Percentiles rank a stretch among this genome's conserved stretches.
phyloP scores from a whole-genome alignment of 2,113 vertebrate genomes.

The Pygathrix nemaeus region DNA sequence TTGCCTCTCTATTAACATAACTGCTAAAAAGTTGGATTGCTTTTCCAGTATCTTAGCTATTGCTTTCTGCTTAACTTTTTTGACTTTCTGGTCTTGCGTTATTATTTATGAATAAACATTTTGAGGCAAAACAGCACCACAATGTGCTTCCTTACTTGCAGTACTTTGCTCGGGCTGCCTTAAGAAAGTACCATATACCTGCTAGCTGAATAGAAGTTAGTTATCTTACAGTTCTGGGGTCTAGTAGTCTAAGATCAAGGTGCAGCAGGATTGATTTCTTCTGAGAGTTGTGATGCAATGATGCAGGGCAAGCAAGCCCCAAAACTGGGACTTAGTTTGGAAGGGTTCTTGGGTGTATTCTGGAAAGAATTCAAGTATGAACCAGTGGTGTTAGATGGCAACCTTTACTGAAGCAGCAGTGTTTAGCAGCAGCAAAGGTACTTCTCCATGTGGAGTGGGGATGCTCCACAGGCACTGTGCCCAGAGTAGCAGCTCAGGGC shows the following conservation, averaged over 20 bases:
- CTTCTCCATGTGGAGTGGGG: too few species aligned
- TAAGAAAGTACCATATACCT: not conserved
- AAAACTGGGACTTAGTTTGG: too few species aligned
- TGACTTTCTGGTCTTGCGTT: not conserved
- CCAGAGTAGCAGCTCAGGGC: too few species aligned
- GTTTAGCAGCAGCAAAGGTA: too few species aligned
- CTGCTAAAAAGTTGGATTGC: not conserved
- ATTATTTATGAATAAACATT: not conserved
- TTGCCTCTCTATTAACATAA: not conserved
- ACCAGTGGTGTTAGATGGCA: too few species aligned
- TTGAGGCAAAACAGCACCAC: not conserved
- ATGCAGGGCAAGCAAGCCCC: too few species aligned
- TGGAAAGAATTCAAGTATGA: too few species aligned
- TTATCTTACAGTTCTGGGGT: not conserved
- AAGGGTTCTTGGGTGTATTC: too few species aligned
- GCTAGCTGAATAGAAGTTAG: not conserved
- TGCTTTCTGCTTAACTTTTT: not conserved
- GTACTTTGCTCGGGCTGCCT: not conserved
- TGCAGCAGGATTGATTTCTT: not conserved
- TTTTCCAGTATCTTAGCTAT: not conserved
- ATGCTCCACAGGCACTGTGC: too few species aligned
- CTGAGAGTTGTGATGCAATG: not conserved
- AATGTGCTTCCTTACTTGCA: not conserved
- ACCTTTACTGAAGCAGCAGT: too few species aligned
- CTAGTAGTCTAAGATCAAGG: not conserved